Base-by-base conservation (phyloP, 2,113 vertebrate species). In the Rallus limicola region DNA sequence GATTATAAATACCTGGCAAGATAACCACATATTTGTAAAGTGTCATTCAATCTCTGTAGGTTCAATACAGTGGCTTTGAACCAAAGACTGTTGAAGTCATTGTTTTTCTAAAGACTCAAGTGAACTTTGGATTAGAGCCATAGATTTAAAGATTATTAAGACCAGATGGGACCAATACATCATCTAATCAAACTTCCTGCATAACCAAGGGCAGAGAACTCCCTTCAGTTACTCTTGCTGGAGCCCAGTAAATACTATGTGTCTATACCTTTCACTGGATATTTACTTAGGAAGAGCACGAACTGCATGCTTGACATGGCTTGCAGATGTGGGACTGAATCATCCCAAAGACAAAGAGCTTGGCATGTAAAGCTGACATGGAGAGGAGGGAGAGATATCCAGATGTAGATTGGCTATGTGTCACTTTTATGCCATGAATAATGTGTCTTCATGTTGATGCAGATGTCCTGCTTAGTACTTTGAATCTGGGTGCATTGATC, bases 121-220 rank as follows among this genome's bases (percentile, higher is more conserved):
- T 69, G 50, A 68, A 77, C 1, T 84, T 91, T 84, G 50, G 29
- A 55, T 84, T 91, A 79, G 19, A 90, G 86, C 38, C 50, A 63
- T 76, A 82, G 71, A 77, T 85, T 75, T 91, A 94, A 90, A 94
- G 78, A 83, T 88, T 91, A 72, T 72, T 88, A 83, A 95, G 7
- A 91, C 82, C 31, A 59, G 60, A 11, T 79, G 77, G 62, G 65
- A 84, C 31, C 59, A 74, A 87, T 91, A 63, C 50, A 69, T 86
- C 50, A 72, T 84, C 36, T 82, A 84, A 81, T 91, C 80, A 95
- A 78, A 62, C 15, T 88, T 90, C 10, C 68, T 93, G 40, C 15
- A 42, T 72, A 90, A 72, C 19, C n/a, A 75, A 92, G 70, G 38
- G 13, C 77, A 88, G 74, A 83, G 38, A 92, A 82, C 58, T 95